phyloP scores from a whole-genome alignment of 2,797 vertebrate species.

The Allochrocebus solatus region DNA sequence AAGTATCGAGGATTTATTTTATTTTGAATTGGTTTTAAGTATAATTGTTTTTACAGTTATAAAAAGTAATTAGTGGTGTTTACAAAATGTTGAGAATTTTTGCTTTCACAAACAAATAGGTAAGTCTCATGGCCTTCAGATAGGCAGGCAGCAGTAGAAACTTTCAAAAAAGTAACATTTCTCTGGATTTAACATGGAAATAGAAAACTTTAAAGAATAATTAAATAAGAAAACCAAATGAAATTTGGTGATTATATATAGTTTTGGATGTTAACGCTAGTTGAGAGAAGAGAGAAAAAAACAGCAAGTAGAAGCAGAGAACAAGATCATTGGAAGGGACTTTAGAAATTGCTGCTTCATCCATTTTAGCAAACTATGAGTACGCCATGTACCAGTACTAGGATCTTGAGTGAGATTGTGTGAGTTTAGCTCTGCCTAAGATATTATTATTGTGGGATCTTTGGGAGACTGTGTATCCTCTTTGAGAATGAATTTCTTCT shows the following conservation, averaged over 20 bases:
- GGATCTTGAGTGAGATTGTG: neutral
- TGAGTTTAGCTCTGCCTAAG: neutral
- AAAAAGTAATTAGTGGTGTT: neutral
- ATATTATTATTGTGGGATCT: neutral
- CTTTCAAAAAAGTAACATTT: neutral
- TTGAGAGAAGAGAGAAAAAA: neutral
- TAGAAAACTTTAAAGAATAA: neutral
- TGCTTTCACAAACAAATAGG: neutral
- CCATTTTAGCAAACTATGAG: neutral
- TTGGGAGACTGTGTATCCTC: neutral
- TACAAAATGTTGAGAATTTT: neutral
- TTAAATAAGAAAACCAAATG: neutral
- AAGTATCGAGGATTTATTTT: neutral
- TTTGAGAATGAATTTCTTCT: constrained; percentile 24
- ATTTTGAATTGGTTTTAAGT: neutral
- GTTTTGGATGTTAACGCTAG: neutral
- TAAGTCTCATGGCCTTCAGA: neutral
- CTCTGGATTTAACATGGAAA: neutral
- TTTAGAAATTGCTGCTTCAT: neutral
- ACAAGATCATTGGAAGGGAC: neutral
- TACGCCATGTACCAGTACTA: neutral
- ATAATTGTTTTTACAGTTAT: neutral
- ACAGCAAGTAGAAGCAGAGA: neutral
- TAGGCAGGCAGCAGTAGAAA: neutral
- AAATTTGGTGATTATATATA: neutral